Base-by-base conservation (phyloP, 2,113 vertebrate genomes). In the Gymnogyps californianus region DNA sequence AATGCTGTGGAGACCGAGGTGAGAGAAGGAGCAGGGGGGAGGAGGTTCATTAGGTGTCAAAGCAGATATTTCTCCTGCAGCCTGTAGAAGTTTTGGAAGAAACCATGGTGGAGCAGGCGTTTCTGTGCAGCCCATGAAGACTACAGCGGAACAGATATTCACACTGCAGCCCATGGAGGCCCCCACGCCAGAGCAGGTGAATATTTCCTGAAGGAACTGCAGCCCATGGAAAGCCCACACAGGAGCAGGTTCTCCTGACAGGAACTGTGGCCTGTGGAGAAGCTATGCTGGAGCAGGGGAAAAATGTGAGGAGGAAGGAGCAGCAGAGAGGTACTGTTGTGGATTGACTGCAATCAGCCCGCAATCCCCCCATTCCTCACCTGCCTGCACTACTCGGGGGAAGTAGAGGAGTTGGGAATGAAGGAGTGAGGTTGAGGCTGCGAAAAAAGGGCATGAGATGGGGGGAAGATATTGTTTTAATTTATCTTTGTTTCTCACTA, bases 61-160 rank as follows among this genome's bases (percentile, higher is more conserved):
- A 86, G 58, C 44, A 82, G 47, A 2, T 52, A 29, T 19, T 61
- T 16, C n/a, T 47, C 25, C 8, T 20, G 25, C 72, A 83, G 66
- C 24, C 57, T n/a, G 34, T 10, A 29, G n/a, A 54, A 77, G 25
- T 38, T 72, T 21, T 22, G 70, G 42, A 52, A 51, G 65, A 25
- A 62, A 36, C 15, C 0, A 0, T 26, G 52, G 20, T 71, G 70
- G 29, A 82, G 70, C 70, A 40, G 64, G 8, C 2, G 2, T 49
- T 44, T 15, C 40, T 78, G 36, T 40, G 61, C 42, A 7, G 40
- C 28, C 14, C 4, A 2, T 38, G 70, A 65, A 38, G 42, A 51
- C 11, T n/a, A 14, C n/a, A 44, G 59, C 0, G 0, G 71, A 26
- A 24, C 6, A 34, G 83, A 16, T 24, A 29, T 2, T 49, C 47